Base-by-base conservation (phyloP, 2,113 vertebrate species). In the Sclerurus mexicanus region DNA sequence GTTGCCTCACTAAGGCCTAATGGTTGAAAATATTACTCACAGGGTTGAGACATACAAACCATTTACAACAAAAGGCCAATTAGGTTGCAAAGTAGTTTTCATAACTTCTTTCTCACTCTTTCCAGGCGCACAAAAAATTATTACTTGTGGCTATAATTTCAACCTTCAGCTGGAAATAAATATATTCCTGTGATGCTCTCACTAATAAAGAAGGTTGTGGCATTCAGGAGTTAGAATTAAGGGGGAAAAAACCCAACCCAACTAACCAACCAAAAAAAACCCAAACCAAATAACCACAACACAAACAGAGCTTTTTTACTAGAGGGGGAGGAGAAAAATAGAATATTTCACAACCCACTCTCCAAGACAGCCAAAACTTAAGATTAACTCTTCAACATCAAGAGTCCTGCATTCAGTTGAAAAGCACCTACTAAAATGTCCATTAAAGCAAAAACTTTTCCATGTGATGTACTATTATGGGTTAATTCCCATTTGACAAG, bases 41-140 rank as follows among this genome's bases (percentile, higher is more conserved):
- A 67, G 59, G 80, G 35, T 83, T 56, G 6, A 95, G 89, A 78
- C 3, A 14, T 20, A 64, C 23, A 81, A 72, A n/a, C 23, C 5
- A 19, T 25, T 80, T 59, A 78, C 19, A 91, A 87, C 68, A 90
- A 94, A 85, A 90, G 47, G 42, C 31, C 49, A 76, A 76, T 76
- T 63, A 87, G 4, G 6, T 12, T 82, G 63, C 62, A 63, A 76
- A 82, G 25, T 47, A 62, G 28, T 52, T 87, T 63, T 58, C 71
- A 64, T 52, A 71, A 52, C 33, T 52, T 82, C 30, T 28, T 80
- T 66, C 28, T 52, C 35, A 50, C 0, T 1, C 55, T 56, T 95
- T 84, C 28, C 44, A 78, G 56, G 11, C 42, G 10, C 25, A 75
- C 8, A 27, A 31, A 79, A 37, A 33, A 27, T 28, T 59, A 69